phyloP scores from a whole-genome alignment of 2,888 invertebrate species.

The Flexamia atlantica region DNA sequence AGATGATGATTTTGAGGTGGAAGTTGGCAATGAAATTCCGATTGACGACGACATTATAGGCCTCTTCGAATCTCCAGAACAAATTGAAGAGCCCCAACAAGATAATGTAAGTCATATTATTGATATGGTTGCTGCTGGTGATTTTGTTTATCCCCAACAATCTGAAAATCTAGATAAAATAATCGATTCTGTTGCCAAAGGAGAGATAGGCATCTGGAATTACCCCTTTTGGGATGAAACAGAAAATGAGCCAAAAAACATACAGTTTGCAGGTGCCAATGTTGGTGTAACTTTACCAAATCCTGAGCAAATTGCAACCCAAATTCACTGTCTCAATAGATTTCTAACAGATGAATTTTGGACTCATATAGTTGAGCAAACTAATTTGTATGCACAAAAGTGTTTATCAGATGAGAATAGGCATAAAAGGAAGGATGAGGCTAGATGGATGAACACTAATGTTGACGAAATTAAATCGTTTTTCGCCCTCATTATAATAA shows the following conservation, averaged over 20 bases:
- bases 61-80: not conserved
- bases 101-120: not conserved
- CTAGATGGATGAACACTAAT: not conserved
- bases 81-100: not conserved
- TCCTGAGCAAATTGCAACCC: not conserved
- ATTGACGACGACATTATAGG: not conserved
- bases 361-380: not conserved
- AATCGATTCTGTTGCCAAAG: not conserved
- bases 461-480: not conserved
- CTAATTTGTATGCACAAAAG: not conserved
- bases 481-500: conserved; percentile 4
- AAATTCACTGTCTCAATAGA: not conserved
- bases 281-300: not conserved
- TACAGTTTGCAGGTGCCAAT: not conserved
- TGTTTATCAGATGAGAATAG: not conserved
- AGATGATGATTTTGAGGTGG: not conserved
- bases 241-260: not conserved
- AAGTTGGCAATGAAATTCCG: not conserved
- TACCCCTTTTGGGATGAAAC: not conserved
- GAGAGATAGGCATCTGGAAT: not conserved
- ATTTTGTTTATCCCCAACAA: not conserved
- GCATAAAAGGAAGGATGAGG: not conserved
- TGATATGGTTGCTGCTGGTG: not conserved
- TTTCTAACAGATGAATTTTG: conserved; percentile 3
- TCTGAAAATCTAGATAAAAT: not conserved